Percentiles rank a stretch among this genome's conserved stretches.
Evolutionary conservation across 2,113 vertebrate genomes (phyloP).

Genomic region (Datnioides undecimradiatus): DNA sequence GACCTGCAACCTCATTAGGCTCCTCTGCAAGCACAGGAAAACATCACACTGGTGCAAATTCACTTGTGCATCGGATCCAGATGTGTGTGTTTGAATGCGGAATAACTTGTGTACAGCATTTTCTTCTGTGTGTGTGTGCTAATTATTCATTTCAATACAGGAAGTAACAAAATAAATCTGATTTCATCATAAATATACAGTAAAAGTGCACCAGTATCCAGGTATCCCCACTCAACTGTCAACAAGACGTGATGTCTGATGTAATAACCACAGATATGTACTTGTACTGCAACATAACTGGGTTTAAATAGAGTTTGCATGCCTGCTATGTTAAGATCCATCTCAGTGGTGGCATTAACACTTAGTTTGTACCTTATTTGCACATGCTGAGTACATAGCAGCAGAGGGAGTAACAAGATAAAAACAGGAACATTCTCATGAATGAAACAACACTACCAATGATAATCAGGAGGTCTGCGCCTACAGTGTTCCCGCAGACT

Average conservation of each 20-base stretch:
- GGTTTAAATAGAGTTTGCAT: background rate
- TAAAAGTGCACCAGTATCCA: background rate
- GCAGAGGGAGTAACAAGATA: constrained; percentile 5
- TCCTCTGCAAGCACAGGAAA: background rate
- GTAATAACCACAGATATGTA: background rate
- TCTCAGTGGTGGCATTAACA: constrained; percentile 3
- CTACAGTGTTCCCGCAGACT: background rate
- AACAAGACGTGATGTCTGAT: no score
- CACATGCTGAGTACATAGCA: background rate
- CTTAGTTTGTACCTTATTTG: constrained; percentile 3
- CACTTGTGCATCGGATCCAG: no score
- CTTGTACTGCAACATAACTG: background rate
- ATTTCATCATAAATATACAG: background rate
- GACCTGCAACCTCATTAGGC: background rate
- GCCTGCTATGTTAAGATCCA: background rate
- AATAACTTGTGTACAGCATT: no score
- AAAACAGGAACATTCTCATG: constrained; percentile 15
- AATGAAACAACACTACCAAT: constrained; percentile 25
- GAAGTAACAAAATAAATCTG: no score
- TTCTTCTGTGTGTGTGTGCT: no score
- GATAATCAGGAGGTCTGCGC: background rate
- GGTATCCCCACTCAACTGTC: no score
- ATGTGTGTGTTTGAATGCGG: no score
- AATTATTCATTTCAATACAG: no score
- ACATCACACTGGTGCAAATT: no score